These are phyloP conservation scores for Yponomeuta sedellus DNA, from an alignment of 2,888 invertebrate species.

Conservation along the genomic window DNA sequence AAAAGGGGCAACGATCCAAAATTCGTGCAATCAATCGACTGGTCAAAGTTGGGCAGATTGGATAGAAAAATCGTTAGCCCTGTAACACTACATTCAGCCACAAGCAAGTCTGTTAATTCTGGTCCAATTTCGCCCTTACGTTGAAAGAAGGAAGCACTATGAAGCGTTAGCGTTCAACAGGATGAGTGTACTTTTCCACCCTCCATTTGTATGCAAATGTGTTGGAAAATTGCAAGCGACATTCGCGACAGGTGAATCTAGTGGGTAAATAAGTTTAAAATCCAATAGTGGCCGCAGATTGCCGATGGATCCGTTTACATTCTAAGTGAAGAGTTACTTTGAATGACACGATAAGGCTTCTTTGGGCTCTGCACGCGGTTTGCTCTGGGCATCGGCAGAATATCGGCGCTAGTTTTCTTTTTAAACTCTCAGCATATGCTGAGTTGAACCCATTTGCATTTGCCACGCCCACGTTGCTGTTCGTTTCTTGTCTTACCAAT, in stretches of 20 bases:
- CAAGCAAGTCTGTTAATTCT: background rate
- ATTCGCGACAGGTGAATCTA: background rate
- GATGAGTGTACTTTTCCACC: background rate
- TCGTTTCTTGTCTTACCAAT: too few species aligned
- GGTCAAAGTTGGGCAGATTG: background rate
- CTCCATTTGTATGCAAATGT: slow-evolving; percentile 7
- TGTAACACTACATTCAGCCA: background rate
- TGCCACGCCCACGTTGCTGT: too few species aligned
- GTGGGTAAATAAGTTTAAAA: slow-evolving; percentile 2
- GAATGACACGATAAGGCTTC: too few species aligned
- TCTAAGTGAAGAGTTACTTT: too few species aligned
- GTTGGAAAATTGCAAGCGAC: slow-evolving; percentile 24
- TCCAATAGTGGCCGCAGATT: background rate
- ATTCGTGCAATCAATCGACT: background rate
- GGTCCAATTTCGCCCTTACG: background rate
- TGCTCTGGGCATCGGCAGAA: too few species aligned
- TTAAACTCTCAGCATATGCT: too few species aligned
- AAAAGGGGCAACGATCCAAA: background rate
- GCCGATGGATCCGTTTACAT: background rate
- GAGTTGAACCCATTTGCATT: too few species aligned
- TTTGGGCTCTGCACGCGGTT: too few species aligned
- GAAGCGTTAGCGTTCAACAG: background rate
- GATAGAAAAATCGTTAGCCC: background rate
- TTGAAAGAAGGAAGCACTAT: background rate
- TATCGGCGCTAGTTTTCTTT: too few species aligned